Evolutionary conservation across 2,113 vertebrate species (phyloP), one percentile per base, ranked within the genome.

Genomic region (Callionymus lyra): DNA sequence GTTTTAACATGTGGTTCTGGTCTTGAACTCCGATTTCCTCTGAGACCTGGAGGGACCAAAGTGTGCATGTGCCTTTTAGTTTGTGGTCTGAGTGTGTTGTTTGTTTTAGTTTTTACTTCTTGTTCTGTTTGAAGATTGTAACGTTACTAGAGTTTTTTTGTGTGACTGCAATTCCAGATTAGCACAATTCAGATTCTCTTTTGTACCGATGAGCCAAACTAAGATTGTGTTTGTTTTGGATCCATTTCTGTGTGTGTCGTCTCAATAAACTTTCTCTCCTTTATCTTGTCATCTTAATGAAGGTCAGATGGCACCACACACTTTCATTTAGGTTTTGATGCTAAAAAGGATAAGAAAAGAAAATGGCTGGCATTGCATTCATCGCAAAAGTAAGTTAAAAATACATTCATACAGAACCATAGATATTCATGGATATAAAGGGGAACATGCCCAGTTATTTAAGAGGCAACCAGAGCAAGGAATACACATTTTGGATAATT

Each of bases 11-110:
- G 59, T 68, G 55, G 47, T 71, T 67, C 38, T 73, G 57, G 60
- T 66, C 55, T 50, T 38, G 49, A 47, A 63, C 57, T 76, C 62
- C 60, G 44, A 8, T 56, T 60, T 56, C 51, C 42, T 31, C 50
- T 19, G 55, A 48, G 57, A 81, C 82, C 83, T 86, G 84, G 88
- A 87, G 81, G 90, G 92, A 93, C 91, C 91, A 91, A 90, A 89
- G 90, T 91, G 89, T 91, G 89, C 89, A 91, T 87, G 90, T 92
- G 90, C 92, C 90, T 97, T n/a, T 94, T 91, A 90, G 86, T 91
- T 86, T 49, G 45, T 50, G 48, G 35, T 21, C 61, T 59, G 53
- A 12, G 35, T 10, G 50, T 63, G 38, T 59, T 56, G 60, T 52
- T n/a, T 44, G 14, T 11, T 12, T 44, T 15, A 13, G 12, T n/a